Base-by-base conservation (phyloP, 2,888 invertebrate species). In the Tinea trinotella region DNA sequence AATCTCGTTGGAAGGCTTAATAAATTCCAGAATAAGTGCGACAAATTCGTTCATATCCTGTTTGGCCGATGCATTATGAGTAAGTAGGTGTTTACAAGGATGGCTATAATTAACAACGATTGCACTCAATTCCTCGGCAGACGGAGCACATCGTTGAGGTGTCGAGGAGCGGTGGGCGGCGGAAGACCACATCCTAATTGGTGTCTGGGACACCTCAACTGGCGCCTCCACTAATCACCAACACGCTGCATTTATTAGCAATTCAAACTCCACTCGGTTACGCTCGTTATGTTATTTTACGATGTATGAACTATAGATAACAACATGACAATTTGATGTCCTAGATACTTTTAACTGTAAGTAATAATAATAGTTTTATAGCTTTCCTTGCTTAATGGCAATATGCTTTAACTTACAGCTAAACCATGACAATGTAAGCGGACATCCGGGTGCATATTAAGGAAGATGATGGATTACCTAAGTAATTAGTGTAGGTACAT, bases 181-280 rank as follows among this genome's bases (percentile, higher is more conserved):
- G 84, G 84, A 85, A 80, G 72, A 74, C 60, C 77, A 81, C 79
- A 79, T 85, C 84, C 84, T 85, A 82, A 84, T 85, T 85, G 76
- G 63, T 63, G 75, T 75, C 74, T 74, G 73, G 70, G 82, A 81
- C 83, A 84, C 84, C 84, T 83, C 76, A 68, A 67, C 76, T 80
- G 82, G 84, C 84, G 84, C 84, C 84, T 82, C 70, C 69, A 65
- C 74, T 46, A 83, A 83, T 83, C 83, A 80, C 46, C n/a, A 40
- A 19, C 44, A 76, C 80, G 70, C 71, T 15, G 17, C 22, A 48
- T 13, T 20, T 15, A 52, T 52, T 50, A 13, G 10, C 30, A 50
- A 20, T 48, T 36, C 15, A 19, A 18, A 10, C 17, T 9, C 22
- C 3, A 48, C 48, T 12, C 4, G 10, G 19, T 22, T 19, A 48